Evolutionary conservation across 2,888 invertebrate species (phyloP).

Genomic region (Acronicta alni): DNA sequence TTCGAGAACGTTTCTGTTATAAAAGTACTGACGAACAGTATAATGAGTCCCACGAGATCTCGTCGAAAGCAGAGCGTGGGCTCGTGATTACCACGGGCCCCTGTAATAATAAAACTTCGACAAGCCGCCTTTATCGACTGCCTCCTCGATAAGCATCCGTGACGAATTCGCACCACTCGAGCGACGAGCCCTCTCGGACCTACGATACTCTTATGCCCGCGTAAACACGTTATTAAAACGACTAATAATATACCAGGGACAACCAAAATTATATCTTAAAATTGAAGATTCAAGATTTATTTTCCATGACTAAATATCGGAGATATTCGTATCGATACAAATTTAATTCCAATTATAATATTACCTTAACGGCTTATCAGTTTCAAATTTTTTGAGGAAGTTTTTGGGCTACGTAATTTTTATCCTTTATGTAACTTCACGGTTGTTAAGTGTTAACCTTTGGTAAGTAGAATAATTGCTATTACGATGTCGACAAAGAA

Average conservation of each 20-base stretch:
- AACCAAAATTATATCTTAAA: constrained; percentile 53
- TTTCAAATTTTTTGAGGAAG: constrained; percentile 61
- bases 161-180: constrained; percentile 86
- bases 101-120: constrained; percentile 86
- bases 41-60: constrained; percentile 72
- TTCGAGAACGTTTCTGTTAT: constrained; percentile 38
- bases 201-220: constrained; percentile 47
- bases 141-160: constrained; percentile 87
- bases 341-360: constrained; percentile 82
- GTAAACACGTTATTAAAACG: constrained; percentile 52
- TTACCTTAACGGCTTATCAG: constrained; percentile 70
- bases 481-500: constrained; percentile 22
- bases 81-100: constrained; percentile 77
- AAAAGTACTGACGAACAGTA: constrained; percentile 37
- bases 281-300: constrained; percentile 21
- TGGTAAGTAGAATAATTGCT: constrained; percentile 19
- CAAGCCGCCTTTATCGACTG: constrained; percentile 85
- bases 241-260: constrained; percentile 33
- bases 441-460: constrained; percentile 18
- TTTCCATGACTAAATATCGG: constrained; percentile 64
- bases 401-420: constrained; percentile 49
- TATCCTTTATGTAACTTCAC: constrained; percentile 27
- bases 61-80: constrained; percentile 76
- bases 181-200: constrained; percentile 42
- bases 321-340: constrained; percentile 82